These are phyloP conservation scores for Dreissena polymorpha DNA, from an alignment of 1,140 invertebrate genomes.

Conservation along the genomic window DNA sequence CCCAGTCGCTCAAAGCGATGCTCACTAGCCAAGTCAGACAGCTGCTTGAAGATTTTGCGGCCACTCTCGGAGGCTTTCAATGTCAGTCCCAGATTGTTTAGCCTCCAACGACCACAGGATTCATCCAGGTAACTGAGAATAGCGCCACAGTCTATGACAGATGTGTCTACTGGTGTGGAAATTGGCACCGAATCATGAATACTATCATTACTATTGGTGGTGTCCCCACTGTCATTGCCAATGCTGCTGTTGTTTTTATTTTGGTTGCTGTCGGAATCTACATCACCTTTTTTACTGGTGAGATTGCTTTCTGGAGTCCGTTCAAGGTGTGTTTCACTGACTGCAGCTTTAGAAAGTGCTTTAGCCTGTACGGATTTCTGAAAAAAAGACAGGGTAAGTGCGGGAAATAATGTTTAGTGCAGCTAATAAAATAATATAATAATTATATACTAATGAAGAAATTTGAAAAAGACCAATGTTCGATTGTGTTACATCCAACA, in stretches of 20 bases:
- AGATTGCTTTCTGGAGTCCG: neutral
- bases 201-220: neutral
- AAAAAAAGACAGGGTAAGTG: too few species aligned
- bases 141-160: constrained; percentile 14
- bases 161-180: neutral
- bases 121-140: constrained; percentile 45
- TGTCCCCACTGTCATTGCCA: neutral
- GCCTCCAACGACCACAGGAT: constrained; percentile 26
- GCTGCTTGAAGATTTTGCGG: neutral
- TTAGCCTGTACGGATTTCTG: too few species aligned
- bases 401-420: too few species aligned
- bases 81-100: constrained; percentile 31
- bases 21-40: neutral
- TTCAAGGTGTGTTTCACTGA: neutral
- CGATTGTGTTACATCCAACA: neutral
- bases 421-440: too few species aligned
- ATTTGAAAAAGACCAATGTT: too few species aligned
- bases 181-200: neutral
- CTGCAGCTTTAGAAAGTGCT: neutral
- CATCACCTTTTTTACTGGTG: neutral
- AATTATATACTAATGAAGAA: too few species aligned
- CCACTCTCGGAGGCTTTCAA: constrained; percentile 36
- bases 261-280: neutral
- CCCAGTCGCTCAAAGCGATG: constrained; percentile 26
- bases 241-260: neutral